phyloP scores from a whole-genome alignment of 2,888 invertebrate genomes.

The Pinctada fucata region DNA sequence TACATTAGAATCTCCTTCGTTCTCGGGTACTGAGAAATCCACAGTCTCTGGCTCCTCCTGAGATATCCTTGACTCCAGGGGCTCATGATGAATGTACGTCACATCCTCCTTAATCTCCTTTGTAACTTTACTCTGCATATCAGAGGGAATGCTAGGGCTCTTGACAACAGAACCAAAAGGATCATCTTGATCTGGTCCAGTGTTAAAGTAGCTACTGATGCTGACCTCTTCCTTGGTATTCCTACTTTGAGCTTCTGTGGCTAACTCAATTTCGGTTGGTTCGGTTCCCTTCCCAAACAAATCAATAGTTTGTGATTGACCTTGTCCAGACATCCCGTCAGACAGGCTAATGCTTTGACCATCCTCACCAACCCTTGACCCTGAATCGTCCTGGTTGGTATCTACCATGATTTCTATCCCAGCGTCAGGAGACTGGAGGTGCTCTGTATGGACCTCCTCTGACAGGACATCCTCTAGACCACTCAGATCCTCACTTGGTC shows the following conservation, averaged over 20 bases:
- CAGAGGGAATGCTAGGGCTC: neutral
- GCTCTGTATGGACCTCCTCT: neutral
- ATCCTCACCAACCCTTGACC: neutral
- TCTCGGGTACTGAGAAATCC: constrained; percentile 49
- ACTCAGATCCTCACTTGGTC: constrained; percentile 42
- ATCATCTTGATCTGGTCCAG: constrained; percentile 43
- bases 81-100: constrained; percentile 32
- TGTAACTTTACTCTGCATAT: neutral
- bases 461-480: constrained; percentile 14
- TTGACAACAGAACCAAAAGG: constrained; percentile 43
- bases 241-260: neutral
- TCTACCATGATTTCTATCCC: neutral
- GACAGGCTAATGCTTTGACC: neutral
- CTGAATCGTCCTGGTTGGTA: neutral
- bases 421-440: neutral
- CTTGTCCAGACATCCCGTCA: neutral
- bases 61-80: constrained; percentile 37
- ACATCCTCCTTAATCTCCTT: constrained; percentile 19
- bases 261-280: neutral
- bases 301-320: constrained; percentile 2
- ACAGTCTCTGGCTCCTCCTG: constrained; percentile 51
- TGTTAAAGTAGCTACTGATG: constrained; percentile 67
- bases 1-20: constrained; percentile 34
- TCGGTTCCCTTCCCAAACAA: neutral
- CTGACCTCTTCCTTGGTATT: constrained; percentile 19